Evolutionary conservation across 2,113 vertebrate genomes (phyloP), one percentile per base, ranked within the genome.

Genomic region (Salvator merianae): DNA sequence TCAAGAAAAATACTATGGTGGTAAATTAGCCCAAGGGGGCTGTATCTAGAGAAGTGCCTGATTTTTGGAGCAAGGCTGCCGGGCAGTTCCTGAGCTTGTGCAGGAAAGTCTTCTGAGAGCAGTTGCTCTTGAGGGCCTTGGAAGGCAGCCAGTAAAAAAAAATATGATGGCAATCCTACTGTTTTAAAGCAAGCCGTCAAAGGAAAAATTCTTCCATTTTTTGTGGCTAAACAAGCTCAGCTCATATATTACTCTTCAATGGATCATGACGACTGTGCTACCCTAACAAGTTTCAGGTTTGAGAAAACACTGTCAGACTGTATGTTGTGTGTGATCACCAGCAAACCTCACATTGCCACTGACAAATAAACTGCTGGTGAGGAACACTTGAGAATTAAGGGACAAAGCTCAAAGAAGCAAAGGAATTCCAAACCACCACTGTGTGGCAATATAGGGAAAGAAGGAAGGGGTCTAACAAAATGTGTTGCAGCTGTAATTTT

Each of bases 401-500:
- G 32, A 18, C 26, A 28, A 59, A 88, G 79, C 55, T 62, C 43
- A 77, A 77, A 36, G 7, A 79, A 13, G 74, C 43, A 28, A 50
- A 43, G 3, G 34, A 7, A 77, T 7, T 84, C 78, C 30, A 40
- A 77, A 7, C 0, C 63, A 43, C 73, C 63, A 47, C 40, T 50
- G 0, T 1, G 13, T 32, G 40, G 0, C 75, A 1, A 9, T 50
- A 62, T 71, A 18, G 79, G 69, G 47, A 66, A 7, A 4, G 38
- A 24, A 12, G 30, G 62, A 47, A 62, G 26, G n/a, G 26, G 34
- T 12, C 4, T 16, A 5, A 28, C 36, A 66, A 75, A 84, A 84
- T 55, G 63, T 55, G 65, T 84, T 77, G 30, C 82, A 84, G 74
- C 82, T 84, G 74, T 69, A 77, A 84, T 84, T 84, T 84, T 84